Evolutionary conservation across 2,113 vertebrate species (phyloP).

Genomic region (Ovis canadensis): DNA sequence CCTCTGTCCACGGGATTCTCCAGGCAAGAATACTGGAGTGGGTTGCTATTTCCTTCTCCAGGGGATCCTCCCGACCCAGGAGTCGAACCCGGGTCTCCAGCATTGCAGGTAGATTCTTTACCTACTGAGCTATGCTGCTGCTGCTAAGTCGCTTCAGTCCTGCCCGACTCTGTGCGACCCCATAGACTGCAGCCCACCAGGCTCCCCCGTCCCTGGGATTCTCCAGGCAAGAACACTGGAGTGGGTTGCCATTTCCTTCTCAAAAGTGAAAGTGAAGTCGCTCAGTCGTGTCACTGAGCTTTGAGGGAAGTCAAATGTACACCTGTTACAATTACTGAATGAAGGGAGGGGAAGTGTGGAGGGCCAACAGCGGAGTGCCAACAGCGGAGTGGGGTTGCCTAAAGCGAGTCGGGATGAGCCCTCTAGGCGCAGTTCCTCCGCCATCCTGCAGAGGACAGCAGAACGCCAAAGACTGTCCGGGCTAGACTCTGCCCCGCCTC

Average conservation of each 20-base stretch:
- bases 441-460: constrained; percentile 42
- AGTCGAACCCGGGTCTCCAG: not conserved
- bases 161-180: too few relatives aligned
- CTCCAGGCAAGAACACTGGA: too few relatives aligned
- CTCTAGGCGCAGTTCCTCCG: not conserved
- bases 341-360: not conserved
- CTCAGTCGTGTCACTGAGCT: not conserved
- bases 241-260: too few relatives aligned
- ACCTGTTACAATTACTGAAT: not conserved
- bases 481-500: not conserved
- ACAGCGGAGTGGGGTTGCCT: rapidly evolving
- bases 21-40: not conserved
- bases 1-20: not conserved
- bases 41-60: not conserved
- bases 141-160: too few relatives aligned
- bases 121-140: not conserved
- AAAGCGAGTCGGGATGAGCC: not conserved
- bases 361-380: not conserved
- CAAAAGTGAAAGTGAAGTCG: too few relatives aligned
- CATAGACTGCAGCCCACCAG: too few relatives aligned
- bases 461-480: not conserved
- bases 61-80: not conserved
- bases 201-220: too few relatives aligned
- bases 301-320: not conserved
- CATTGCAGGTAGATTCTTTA: not conserved